These are phyloP conservation scores for Leuciscus waleckii DNA, from an alignment of 2,797 vertebrate species.

Conservation along the genomic window DNA sequence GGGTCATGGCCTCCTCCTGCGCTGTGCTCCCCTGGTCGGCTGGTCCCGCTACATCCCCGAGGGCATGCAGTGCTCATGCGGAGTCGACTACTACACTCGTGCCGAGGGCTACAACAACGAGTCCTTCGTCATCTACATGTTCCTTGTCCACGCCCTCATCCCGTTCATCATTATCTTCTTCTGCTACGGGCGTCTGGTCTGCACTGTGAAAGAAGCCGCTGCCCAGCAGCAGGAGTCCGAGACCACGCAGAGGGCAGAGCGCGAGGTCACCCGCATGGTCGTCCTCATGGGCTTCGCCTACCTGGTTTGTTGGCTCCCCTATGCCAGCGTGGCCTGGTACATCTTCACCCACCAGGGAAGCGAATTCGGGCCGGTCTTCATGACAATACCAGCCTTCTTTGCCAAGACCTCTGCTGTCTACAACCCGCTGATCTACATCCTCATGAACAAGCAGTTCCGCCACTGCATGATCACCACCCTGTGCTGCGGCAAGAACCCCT, in stretches of 20 bases:
- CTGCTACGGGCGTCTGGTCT: slow-evolving; percentile 96
- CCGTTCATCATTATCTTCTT: slow-evolving; percentile 86
- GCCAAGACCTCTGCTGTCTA: slow-evolving; percentile 91
- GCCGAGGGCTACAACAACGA: slow-evolving; percentile 92
- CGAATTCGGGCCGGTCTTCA: slow-evolving; percentile 91
- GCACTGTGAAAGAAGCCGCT: slow-evolving; percentile 94
- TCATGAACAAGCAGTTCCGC: slow-evolving; percentile 99
- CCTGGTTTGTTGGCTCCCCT: slow-evolving; percentile 91
- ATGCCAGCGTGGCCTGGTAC: slow-evolving; percentile 86
- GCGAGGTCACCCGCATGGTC: slow-evolving; percentile 96
- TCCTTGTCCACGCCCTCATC: slow-evolving; percentile 81
- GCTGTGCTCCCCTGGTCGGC: slow-evolving; percentile 85
- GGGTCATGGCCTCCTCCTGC: slow-evolving; percentile 87
- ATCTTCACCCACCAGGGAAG: slow-evolving; percentile 93
- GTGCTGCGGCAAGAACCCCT: slow-evolving; percentile 95
- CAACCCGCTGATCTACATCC: slow-evolving; percentile 96
- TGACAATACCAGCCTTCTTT: slow-evolving; percentile 95
- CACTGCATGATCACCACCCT: slow-evolving; percentile 97
- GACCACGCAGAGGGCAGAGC: slow-evolving; percentile 97
- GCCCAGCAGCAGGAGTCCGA: slow-evolving; percentile 97
- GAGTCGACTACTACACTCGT: slow-evolving; percentile 95
- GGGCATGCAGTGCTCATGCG: slow-evolving; percentile 97
- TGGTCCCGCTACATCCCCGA: slow-evolving; percentile 97
- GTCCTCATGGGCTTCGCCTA: slow-evolving; percentile 91
- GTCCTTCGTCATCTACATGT: slow-evolving; percentile 98